These are phyloP conservation scores for Hydrochoerus hydrochaeris DNA, from an alignment of 2,113 vertebrate species.

Conservation along the genomic window DNA sequence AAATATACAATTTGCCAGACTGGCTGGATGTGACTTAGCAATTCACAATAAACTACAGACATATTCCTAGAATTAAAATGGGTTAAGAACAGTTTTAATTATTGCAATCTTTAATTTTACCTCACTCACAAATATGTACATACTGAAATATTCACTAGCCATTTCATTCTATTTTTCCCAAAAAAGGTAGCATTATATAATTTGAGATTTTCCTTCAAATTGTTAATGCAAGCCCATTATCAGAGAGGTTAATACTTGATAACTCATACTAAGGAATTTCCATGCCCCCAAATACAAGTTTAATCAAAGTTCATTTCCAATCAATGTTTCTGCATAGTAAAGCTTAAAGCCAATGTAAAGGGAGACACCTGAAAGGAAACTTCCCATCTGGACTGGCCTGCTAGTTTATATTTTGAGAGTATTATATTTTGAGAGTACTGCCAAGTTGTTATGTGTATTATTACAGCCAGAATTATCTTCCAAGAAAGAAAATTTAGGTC, in stretches of 20 bases:
- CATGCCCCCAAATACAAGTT: neutral
- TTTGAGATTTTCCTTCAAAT: slow-evolving; percentile 32
- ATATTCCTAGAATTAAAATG: neutral
- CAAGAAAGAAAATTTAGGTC: neutral
- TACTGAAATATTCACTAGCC: neutral
- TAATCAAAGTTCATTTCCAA: neutral
- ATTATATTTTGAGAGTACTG: neutral
- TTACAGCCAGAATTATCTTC: neutral
- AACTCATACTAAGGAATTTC: neutral
- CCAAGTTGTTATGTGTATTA: neutral
- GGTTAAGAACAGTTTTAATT: neutral
- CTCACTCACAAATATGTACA: neutral
- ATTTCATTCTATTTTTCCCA: slow-evolving; percentile 3
- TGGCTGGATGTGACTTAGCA: neutral
- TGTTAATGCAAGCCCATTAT: neutral
- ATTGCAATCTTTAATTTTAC: neutral
- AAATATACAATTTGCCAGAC: too few species aligned
- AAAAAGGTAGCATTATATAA: neutral
- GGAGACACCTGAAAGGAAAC: neutral
- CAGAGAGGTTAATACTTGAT: neutral
- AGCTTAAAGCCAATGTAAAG: slow-evolving; percentile 10
- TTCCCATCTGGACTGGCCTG: neutral
- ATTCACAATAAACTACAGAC: neutral
- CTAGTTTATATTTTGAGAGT: neutral
- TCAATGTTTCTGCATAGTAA: neutral